Base-by-base conservation (phyloP, 2,888 invertebrate species). In the Hyppa rectilinea region DNA sequence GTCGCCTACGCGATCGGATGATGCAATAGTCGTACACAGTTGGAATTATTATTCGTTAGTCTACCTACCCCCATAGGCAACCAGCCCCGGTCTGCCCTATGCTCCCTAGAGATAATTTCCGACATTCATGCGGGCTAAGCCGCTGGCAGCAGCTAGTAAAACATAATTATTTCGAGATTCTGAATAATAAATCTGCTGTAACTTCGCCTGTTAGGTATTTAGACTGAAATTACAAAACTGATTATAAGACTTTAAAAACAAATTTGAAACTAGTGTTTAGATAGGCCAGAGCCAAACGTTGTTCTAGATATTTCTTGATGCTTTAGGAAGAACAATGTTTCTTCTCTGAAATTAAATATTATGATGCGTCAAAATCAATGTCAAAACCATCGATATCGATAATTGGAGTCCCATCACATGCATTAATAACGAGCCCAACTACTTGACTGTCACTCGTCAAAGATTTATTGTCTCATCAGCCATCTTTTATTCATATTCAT, bases 401-500 rank as follows among this genome's bases (percentile, higher is more conserved):
- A 77, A 9, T n/a, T 5, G 5, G 36, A 50, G 47, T 72, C 82
- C 75, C 82, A 66, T 61, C 76, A 36, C 69, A 62, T 59, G 60
- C 67, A 75, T 71, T 77, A 71, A 68, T 80, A 84, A 80, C 73
- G 71, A 75, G 59, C 64, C 67, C 73, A 66, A 78, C 80, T 86
- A 80, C 78, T 83, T 82, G 77, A 75, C 72, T 88, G 86, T 87
- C 87, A 86, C 82, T 87, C 87, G 85, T 88, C 87, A 87, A 87
- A 87, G 90, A 92, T 92, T 89, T 90, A 91, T 89, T 85, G 88
- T 86, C 85, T 85, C 87, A 86, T 89, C 90, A 88, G 82, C 83
- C 86, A 91, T 92, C 89, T 92, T 92, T 92, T 90, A 92, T 92
- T 92, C 92, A 92, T 92, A 90, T 88, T 90, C 85, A 90, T 91